Base-by-base conservation (phyloP, 2,888 invertebrate genomes). In the Dioctria linearis region DNA sequence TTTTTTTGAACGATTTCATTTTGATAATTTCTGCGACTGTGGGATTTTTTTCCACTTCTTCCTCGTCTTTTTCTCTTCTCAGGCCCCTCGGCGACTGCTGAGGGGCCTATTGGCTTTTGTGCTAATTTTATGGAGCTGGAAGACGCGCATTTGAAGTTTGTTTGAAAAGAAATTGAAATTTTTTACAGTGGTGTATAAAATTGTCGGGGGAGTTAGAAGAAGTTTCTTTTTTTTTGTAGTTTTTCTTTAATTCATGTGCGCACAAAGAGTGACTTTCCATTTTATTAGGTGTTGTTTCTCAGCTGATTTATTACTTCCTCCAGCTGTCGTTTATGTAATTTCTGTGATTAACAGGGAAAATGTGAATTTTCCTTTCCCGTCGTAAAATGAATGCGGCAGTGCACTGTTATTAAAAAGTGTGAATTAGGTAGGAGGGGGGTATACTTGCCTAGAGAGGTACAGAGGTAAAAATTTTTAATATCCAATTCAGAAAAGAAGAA, bases 21-120 rank as follows among this genome's bases (percentile, higher is more conserved):
- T 54, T 54, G 73, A 73, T 73, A 57, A 73, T 51, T 73, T 73
- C 25, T 42, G 42, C 73, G 73, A 73, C 73, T 73, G 25, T 57
- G 42, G 13, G 73, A 51, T 25, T 25, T 13, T 13, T 11, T 61
- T 25, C 61, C n/a, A 9, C 42, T 43, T 66, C n/a, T 66, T 25
- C 25, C 25, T 51, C 6, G 6, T 51, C 6, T 61, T 61, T 39
- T 61, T 13, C 39, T 61, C 25, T 59, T 59, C 25, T 1, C 3
- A 2, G 3, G 2, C 2, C 25, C 25, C 49, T 46, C 49, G 49
- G 49, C 25, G 9, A n/a, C 11, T 59, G 61, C 2, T 13, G 8
- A 25, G 61, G 39, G 5, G 61, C 39, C 61, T 61, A 6, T 5
- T 61, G 61, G 4, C 25, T 5, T 8, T 61, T 13, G 61, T 61